Evolutionary conservation across 2,888 invertebrate species (phyloP), one percentile per base, ranked within the genome.

Genomic region (Hylaea fasciaria): DNA sequence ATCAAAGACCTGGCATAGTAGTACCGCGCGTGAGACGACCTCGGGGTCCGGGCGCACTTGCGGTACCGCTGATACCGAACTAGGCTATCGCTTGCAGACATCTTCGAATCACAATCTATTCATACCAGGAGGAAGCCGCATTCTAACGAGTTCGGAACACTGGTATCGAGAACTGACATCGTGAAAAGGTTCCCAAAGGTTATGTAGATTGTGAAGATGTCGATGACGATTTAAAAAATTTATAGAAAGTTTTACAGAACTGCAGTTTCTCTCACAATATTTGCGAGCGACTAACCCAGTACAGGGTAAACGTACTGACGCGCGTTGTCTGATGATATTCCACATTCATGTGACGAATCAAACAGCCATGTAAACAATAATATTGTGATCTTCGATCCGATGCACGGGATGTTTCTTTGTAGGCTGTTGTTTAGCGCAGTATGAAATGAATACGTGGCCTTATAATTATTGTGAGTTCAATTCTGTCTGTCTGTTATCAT

Each of bases 291-390:
- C 66, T 61, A 55, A 60, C 65, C 64, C 57, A 71, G 63, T 69
- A 69, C 72, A 65, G 66, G 62, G 49, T 51, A 7, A 64, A 68
- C 58, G 62, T 57, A 82, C 77, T 84, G 81, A 77, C 83, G 82
- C 76, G 77, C 78, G 75, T 68, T 68, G 46, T 12, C 58, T 66
- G 51, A 65, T 70, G 72, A 67, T 65, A 69, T 73, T 68, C 74
- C 74, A 73, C 80, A 77, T 85, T 82, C 83, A 78, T 73, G 77
- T 86, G 86, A 83, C 86, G 74, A 85, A 85, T 82, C 83, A 79
- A 83, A 84, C 85, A 87, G 83, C 80, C 78, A 75, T 76, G 85
- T 86, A 87, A 89, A 90, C 91, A 90, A 88, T 87, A 82, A 83
- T 85, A 83, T 86, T 89, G 82, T 83, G 83, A 75, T 78, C 74